These are phyloP conservation scores for Lithobates pipiens DNA, from an alignment of 2,797 vertebrate species.

Conservation along the genomic window DNA sequence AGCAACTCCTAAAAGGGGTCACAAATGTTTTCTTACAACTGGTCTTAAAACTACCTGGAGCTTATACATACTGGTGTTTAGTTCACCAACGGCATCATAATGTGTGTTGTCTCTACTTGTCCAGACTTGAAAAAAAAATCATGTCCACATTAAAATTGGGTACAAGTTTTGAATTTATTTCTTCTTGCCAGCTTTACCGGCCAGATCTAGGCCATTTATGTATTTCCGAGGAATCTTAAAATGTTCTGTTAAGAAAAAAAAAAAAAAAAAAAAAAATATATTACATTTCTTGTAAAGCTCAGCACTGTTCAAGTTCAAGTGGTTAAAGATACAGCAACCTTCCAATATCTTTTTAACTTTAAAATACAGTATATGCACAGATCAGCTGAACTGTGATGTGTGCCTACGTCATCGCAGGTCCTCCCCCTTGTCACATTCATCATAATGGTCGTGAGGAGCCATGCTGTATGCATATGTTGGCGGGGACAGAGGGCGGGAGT, in stretches of 20 bases:
- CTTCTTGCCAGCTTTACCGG: slow-evolving; percentile 85
- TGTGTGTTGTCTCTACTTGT: neutral
- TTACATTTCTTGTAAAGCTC: neutral
- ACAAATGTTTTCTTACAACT: too few relatives aligned
- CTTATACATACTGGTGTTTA: neutral
- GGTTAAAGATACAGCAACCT: too few relatives aligned
- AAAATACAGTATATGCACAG: too few relatives aligned
- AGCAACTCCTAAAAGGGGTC: too few relatives aligned
- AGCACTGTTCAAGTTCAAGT: neutral
- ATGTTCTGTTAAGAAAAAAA: slow-evolving; percentile 86
- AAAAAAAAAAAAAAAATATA: slow-evolving; percentile 17
- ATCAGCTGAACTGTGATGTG: too few relatives aligned
- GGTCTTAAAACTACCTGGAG: neutral
- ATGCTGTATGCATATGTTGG: too few relatives aligned
- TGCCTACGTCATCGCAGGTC: too few relatives aligned
- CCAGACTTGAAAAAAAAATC: neutral
- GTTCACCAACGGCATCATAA: neutral
- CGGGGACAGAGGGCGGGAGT: too few relatives aligned
- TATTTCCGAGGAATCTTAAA: slow-evolving; percentile 90
- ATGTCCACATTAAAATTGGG: neutral
- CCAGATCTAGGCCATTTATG: slow-evolving; percentile 90
- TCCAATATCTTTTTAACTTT: too few relatives aligned
- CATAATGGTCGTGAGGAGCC: too few relatives aligned
- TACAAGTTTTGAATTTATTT: slow-evolving; percentile 68
- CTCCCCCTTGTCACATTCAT: too few relatives aligned